A percentile compares a stretch with the other conserved stretches of the same genome.
phyloP scores from a whole-genome alignment of 2,113 vertebrate genomes.

The Sinocyclocheilus anophthalmus region DNA sequence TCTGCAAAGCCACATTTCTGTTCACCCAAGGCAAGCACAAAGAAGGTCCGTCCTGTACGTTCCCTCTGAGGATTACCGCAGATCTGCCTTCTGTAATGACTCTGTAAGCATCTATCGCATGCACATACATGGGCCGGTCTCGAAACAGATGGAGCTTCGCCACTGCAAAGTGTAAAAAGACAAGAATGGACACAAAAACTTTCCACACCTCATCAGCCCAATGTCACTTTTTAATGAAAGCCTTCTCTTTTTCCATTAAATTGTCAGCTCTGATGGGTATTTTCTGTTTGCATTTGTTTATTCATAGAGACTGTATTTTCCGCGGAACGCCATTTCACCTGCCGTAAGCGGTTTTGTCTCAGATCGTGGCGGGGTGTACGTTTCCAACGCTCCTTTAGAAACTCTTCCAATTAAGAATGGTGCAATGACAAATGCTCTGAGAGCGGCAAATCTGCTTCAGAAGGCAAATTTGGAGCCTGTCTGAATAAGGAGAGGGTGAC shows the following conservation, averaged over 20 bases:
- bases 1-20: constrained; percentile 46
- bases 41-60: constrained; percentile 36
- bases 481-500: constrained; percentile 42
- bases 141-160: constrained; percentile 37
- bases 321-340: constrained; percentile 9
- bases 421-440: constrained; percentile 18
- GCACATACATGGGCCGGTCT: neutral
- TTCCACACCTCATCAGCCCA: constrained; percentile 40
- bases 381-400: constrained; percentile 21
- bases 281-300: constrained; percentile 47
- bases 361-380: neutral
- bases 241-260: constrained; percentile 37
- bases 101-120: constrained; percentile 34
- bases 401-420: constrained; percentile 29
- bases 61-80: constrained; percentile 51
- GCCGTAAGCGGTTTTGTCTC: constrained; percentile 33
- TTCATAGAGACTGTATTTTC: constrained; percentile 37
- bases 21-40: constrained; percentile 44
- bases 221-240: constrained; percentile 47
- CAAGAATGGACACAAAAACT: constrained; percentile 44
- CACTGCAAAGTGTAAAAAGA: constrained; percentile 27
- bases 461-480: constrained; percentile 38
- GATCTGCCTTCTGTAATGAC: constrained; percentile 52
- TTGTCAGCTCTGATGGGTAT: constrained; percentile 42
- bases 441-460: constrained; percentile 42